phyloP scores from a whole-genome alignment of 2,113 vertebrate genomes.

The Charina bottae region DNA sequence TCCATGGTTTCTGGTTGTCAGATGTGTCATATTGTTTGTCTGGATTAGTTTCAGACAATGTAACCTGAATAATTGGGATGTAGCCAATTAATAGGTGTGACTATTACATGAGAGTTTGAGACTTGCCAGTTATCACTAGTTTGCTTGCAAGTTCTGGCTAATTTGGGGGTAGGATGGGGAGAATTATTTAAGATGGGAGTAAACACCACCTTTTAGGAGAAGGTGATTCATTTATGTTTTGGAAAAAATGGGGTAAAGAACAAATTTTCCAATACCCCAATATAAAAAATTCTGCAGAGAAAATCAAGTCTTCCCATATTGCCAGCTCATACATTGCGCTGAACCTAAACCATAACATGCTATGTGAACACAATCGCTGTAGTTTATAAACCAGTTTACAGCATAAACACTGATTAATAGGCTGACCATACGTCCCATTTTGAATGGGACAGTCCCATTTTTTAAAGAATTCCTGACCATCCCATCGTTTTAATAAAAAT shows the following conservation, averaged over 20 bases:
- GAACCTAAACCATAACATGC: neutral
- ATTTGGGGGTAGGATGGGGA: neutral
- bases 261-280: neutral
- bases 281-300: too few relatives aligned
- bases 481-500: too few relatives aligned
- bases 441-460: too few relatives aligned
- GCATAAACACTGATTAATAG: neutral
- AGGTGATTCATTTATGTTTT: neutral
- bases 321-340: neutral
- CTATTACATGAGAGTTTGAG: neutral
- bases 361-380: neutral
- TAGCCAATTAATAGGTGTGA: neutral
- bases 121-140: neutral
- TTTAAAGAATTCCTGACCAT: too few relatives aligned
- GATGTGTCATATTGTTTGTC: constrained; percentile 1
- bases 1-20: neutral
- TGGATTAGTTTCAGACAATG: neutral
- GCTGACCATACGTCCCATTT: too few relatives aligned
- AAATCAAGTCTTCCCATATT: too few relatives aligned
- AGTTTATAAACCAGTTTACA: neutral
- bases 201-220: neutral
- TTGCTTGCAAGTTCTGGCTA: neutral
- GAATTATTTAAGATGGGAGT: neutral
- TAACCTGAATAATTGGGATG: neutral
- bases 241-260: neutral